A percentile compares a stretch with the other conserved stretches of the same genome.
These are phyloP conservation scores for Myathropa florea DNA, from an alignment of 2,888 invertebrate species.

Conservation along the genomic window DNA sequence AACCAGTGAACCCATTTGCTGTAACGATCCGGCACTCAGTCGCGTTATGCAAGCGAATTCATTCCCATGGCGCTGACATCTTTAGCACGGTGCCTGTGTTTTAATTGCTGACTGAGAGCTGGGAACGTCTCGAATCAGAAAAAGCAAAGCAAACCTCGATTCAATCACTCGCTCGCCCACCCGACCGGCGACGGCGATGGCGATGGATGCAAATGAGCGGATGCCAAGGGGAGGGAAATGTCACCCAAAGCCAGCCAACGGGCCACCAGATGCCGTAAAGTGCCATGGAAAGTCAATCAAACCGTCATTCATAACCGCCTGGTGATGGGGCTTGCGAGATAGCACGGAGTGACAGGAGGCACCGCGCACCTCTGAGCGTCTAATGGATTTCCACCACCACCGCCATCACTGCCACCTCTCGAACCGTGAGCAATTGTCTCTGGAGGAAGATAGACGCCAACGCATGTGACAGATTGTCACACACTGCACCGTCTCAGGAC, in stretches of 20 bases:
- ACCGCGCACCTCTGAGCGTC: conserved; percentile 43
- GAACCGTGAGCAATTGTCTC: conserved; percentile 16
- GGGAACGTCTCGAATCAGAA: conserved; percentile 4
- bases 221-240: neutral
- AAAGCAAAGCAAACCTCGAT: conserved; percentile 38
- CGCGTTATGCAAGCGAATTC: neutral
- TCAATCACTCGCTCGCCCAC: conserved; percentile 58
- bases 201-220: conserved; percentile 50
- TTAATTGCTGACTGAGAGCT: conserved; percentile 49
- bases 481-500: conserved; percentile 46
- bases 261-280: conserved; percentile 36
- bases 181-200: neutral
- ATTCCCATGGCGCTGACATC: conserved; percentile 12
- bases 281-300: conserved; percentile 62
- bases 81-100: neutral
- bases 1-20: neutral
- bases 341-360: conserved; percentile 36
- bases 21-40: neutral
- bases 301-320: conserved; percentile 31
- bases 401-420: neutral
- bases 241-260: neutral
- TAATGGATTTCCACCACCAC: conserved; percentile 42
- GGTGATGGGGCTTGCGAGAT: conserved; percentile 46
- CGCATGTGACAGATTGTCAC: conserved; percentile 65
- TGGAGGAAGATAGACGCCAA: conserved; percentile 59